Base-by-base conservation (phyloP, 2,797 vertebrate genomes). In the Gobio occitaniae region DNA sequence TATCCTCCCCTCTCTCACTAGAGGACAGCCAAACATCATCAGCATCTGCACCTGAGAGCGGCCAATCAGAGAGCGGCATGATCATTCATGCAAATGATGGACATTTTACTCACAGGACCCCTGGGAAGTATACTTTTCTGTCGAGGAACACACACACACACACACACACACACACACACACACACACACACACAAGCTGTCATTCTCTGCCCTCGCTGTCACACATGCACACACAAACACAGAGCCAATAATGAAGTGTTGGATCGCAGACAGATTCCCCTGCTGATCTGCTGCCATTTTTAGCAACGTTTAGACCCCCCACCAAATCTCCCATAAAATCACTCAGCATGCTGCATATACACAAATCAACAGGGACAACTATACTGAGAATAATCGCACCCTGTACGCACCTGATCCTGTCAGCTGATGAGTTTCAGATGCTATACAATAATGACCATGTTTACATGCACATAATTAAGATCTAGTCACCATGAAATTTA, bases 271-370 rank as follows among this genome's bases (percentile, higher is more conserved):
- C 72, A 84, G 56, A 86, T 69, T 69, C 54, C 66, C 85, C 76
- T 68, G 70, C 80, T 83, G 85, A 77, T 87, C 61, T 54, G 66
- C 12, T 83, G 80, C 83, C 85, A 87, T 87, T 81, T 83, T 87
- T 88, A 86, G 88, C 59, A 85, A 83, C 82, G 83, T 71, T 87
- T 78, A 86, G 77, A 86, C 83, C 83, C 83, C 4, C 79, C 69
- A 44, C 19, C n/a, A 47, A 59, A 85, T 56, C 21, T 78, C 80
- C 59, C 65, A 74, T 86, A 81, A 83, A 87, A 83, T 85, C 86
- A 85, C 83, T 68, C 70, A 78, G 85, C 59, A 9, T 80, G 36
- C 36, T 25, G 63, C 52, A 70, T 54, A 61, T 71, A 41, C 52
- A 72, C 76, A 59, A 79, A 71, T 61, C 76, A 80, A 41, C 68